Evolutionary conservation across 2,888 invertebrate genomes (phyloP).

Genomic region (Beris morrisii): DNA sequence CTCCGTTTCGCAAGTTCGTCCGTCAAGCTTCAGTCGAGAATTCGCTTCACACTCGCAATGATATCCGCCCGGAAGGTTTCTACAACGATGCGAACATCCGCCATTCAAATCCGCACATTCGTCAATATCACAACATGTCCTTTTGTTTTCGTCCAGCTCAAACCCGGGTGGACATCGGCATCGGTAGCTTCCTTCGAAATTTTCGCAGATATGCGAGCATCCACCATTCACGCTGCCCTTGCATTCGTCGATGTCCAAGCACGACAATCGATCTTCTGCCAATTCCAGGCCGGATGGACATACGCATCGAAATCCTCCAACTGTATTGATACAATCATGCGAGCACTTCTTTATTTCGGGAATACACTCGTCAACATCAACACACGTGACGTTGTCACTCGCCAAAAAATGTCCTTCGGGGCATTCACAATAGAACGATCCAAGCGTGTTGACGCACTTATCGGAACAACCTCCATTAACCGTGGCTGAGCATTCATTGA

Average conservation of each 20-base stretch:
- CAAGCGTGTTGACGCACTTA: conserved; percentile 55
- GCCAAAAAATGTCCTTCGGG: conserved; percentile 49
- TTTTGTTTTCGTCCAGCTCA: conserved; percentile 52
- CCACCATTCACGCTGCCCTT: conserved; percentile 52
- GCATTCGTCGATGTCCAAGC: conserved; percentile 45
- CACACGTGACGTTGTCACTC: conserved; percentile 54
- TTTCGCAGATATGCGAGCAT: conserved; percentile 61
- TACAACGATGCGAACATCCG: conserved; percentile 47
- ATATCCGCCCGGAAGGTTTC: conserved; percentile 60
- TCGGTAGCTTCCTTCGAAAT: conserved; percentile 58
- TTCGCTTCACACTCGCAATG: conserved; percentile 59
- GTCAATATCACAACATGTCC: conserved; percentile 56
- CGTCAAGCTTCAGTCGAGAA: conserved; percentile 44
- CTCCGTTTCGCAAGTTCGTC: conserved; percentile 51
- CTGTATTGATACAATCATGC: conserved; percentile 56
- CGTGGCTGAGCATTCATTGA: conserved; percentile 49
- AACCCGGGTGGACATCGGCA: conserved; percentile 59
- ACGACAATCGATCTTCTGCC: conserved; percentile 41
- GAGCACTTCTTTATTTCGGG: conserved; percentile 55
- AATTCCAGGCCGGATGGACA: conserved; percentile 53
- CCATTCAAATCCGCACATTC: conserved; percentile 56
- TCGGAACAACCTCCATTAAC: conserved; percentile 50
- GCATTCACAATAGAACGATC: conserved; percentile 61
- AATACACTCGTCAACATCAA: conserved; percentile 55
- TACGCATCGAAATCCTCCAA: conserved; percentile 55